Evolutionary conservation across 1,140 invertebrate genomes (phyloP), one percentile per base, ranked within the genome.

Genomic region (Ylistrum balloti): DNA sequence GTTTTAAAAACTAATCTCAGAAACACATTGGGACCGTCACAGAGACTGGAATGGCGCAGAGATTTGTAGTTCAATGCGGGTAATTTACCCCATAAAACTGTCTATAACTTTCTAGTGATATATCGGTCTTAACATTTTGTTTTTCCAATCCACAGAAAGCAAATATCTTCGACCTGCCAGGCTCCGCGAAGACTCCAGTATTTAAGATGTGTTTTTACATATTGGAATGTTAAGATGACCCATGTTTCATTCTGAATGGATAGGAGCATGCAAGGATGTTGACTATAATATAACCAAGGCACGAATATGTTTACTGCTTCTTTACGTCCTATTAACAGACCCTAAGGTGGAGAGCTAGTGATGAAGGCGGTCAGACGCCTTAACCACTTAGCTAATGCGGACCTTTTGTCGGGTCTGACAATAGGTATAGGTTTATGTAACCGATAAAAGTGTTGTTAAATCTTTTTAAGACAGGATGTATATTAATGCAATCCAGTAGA

Each of bases 41-140:
- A n/a, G n/a, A n/a, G 56, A 74, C 56, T 74, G 56, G 56, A 28
- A 74, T n/a, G 56, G n/a, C 3, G n/a, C 56, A 2, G n/a, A 1
- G n/a, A 74, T 28, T 28, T 74, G n/a, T 45, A 17, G 56, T 74
- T 28, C 56, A 28, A 28, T 74, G 56, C 56, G 56, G 56, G 56
- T 74, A 74, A 74, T 74, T 74, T 11, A 74, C 56, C 56, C 56
- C n/a, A 1, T 74, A 74, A 74, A 74, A 74, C 56, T 74, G 45
- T 48, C 45, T 48, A 48, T 48, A 48, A 13, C 15, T 20, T 48
- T 17, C 45, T 11, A n/a, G n/a, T 74, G 56, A 74, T 74, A 28
- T 28, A 74, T 74, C 28, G 15, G 56, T 17, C 17, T 5, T n/a
- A 74, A 28, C 56, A 11, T 74, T n/a, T n/a, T 74, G 56, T 74